A percentile compares a stretch with the other conserved stretches of the same genome.
Conservation (phyloP, 1,140 invertebrate genomes). For the Bilobella aurantiaca region DNA sequence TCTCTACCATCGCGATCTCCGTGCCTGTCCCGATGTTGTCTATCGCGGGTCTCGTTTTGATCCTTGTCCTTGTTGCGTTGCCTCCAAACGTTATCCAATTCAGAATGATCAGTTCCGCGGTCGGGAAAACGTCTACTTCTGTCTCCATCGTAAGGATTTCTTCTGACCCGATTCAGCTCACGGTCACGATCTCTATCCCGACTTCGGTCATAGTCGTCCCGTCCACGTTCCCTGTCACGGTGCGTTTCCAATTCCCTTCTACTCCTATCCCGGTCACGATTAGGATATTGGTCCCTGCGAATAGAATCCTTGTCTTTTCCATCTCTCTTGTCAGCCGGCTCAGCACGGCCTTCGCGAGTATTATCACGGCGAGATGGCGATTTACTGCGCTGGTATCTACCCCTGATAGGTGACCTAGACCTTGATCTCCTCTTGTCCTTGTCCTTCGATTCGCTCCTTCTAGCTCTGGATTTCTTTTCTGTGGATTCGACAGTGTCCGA, state of each 20-base stretch:
- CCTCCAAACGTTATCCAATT: conserved; percentile 6
- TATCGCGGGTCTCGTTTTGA: conserved; percentile 4
- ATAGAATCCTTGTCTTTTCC: conserved; percentile 24
- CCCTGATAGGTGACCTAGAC: conserved; percentile 8
- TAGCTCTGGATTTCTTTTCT: background rate
- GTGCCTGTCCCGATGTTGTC: background rate
- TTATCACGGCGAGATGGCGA: conserved; percentile 36
- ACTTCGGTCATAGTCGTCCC: background rate
- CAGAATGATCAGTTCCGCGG: too few relatives aligned
- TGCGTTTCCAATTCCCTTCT: conserved; percentile 20
- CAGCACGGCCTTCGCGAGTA: background rate
- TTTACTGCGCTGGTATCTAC: background rate
- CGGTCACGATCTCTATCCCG: background rate
- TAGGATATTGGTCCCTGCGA: conserved; percentile 35
- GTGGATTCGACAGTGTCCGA: background rate
- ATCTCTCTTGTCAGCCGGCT: conserved; percentile 18
- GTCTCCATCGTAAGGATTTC: conserved; percentile 32
- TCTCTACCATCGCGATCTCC: conserved; percentile 10
- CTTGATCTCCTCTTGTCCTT: conserved; percentile 4
- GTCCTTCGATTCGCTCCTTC: background rate
- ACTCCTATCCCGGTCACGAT: conserved; percentile 30
- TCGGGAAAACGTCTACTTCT: conserved; percentile 50
- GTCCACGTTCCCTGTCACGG: conserved; percentile 2
- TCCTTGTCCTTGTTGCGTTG: background rate
- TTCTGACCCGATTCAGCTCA: background rate